These are phyloP conservation scores for Phodopus roborovskii DNA, from an alignment of 2,113 vertebrate genomes.

Conservation along the genomic window DNA sequence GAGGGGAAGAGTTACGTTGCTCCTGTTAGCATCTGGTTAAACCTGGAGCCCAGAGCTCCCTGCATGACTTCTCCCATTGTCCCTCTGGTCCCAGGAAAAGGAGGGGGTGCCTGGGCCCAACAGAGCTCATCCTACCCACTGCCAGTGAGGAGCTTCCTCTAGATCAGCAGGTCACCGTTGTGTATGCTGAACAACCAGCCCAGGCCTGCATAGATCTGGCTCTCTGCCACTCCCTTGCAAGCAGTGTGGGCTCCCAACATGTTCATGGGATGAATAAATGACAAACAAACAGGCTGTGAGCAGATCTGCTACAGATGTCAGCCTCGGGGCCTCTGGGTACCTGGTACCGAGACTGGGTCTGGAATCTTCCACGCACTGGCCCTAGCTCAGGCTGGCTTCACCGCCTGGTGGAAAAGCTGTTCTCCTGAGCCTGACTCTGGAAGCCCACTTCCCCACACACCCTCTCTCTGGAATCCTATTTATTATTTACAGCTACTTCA, in stretches of 20 bases:
- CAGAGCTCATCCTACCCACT: background rate
- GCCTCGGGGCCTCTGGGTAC: background rate
- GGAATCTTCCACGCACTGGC: conserved; percentile 45
- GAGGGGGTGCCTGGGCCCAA: background rate
- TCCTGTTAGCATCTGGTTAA: background rate
- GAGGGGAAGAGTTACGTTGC: background rate
- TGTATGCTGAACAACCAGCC: background rate
- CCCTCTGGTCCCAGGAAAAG: background rate
- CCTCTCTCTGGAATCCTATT: conserved; percentile 59
- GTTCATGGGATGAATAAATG: background rate
- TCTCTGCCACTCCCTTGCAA: accelerated
- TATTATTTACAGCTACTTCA: background rate
- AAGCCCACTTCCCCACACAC: background rate
- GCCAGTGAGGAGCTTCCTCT: background rate
- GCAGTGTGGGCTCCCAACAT: background rate
- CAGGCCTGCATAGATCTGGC: background rate
- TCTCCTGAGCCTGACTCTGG: background rate
- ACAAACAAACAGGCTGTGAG: background rate
- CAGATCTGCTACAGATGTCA: background rate
- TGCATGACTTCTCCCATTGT: accelerated
- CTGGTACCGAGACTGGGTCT: background rate
- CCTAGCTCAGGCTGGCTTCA: background rate
- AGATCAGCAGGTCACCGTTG: background rate
- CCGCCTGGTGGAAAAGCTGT: background rate
- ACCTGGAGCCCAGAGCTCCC: background rate